Conservation (phyloP, 2,888 invertebrate species). For the Eurytoma adleriae region DNA sequence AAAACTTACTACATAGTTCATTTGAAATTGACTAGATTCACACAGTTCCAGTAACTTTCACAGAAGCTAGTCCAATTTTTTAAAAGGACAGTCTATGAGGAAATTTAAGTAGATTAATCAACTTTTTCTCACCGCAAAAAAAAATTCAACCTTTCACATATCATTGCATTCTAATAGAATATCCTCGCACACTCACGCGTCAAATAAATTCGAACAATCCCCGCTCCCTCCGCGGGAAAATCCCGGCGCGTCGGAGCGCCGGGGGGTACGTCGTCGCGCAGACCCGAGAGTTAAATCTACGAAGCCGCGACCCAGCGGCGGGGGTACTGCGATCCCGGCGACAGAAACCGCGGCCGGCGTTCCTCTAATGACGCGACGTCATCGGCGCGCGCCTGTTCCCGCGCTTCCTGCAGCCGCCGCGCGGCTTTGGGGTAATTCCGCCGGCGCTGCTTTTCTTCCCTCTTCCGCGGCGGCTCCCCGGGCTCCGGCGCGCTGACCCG, state of each 20-base stretch:
- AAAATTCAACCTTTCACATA: too few species aligned
- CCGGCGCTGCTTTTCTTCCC: background rate
- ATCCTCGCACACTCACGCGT: background rate
- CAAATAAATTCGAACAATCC: too few species aligned
- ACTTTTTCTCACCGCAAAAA: too few species aligned
- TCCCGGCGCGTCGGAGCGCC: background rate
- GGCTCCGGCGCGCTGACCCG: slow-evolving; percentile 64
- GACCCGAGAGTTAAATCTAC: background rate
- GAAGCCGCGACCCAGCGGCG: background rate
- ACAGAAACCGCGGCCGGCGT: background rate
- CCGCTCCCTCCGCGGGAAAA: background rate
- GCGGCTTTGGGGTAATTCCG: slow-evolving; percentile 22
- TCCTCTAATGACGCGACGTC: slow-evolving; percentile 42
- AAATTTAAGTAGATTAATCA: too few species aligned
- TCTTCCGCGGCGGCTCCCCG: slow-evolving; percentile 32
- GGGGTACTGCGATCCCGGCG: background rate
- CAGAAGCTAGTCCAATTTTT: too few species aligned
- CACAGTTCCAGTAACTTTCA: too few species aligned
- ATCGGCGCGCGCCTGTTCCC: background rate
- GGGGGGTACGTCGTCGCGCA: background rate
- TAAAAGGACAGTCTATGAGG: too few species aligned
- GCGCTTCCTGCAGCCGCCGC: slow-evolving; percentile 52
- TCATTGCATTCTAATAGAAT: too few species aligned
- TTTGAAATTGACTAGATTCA: too few species aligned
- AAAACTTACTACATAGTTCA: too few species aligned